phyloP scores from a whole-genome alignment of 2,797 vertebrate species.

The Amphiprion clarkii region DNA sequence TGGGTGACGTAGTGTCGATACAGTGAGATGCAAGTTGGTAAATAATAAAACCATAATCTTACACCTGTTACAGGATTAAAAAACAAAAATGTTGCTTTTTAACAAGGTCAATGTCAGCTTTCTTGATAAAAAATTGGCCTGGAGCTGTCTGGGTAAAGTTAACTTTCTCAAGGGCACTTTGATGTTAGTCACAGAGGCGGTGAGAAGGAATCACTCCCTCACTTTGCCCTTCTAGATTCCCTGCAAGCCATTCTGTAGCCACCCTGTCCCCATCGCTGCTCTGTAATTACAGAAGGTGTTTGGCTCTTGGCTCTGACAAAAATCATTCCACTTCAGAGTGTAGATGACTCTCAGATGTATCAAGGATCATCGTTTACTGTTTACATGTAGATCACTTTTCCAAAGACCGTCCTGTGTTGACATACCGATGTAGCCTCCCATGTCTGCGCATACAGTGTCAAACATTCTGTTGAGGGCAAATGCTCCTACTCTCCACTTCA shows the following conservation, averaged over 20 bases:
- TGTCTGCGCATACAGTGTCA: neutral
- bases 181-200: neutral
- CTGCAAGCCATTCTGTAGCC: neutral
- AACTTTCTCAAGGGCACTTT: conserved; percentile 24
- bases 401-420: conserved; percentile 21
- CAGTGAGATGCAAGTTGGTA: neutral
- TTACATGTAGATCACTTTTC: conserved; percentile 47
- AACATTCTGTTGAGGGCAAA: conserved; percentile 37
- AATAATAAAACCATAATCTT: neutral
- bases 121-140: neutral
- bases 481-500: neutral
- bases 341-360: conserved; percentile 23
- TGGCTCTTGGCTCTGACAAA: conserved; percentile 28
- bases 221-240: neutral
- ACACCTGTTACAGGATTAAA: neutral
- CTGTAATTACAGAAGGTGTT: conserved; percentile 71
- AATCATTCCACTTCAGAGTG: conserved; percentile 13
- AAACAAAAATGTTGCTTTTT: neutral
- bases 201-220: neutral
- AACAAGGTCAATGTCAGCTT: neutral
- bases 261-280: neutral
- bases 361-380: conserved; percentile 12
- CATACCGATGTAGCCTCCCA: neutral
- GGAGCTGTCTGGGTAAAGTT: neutral
- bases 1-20: neutral